phyloP scores from a whole-genome alignment of 2,888 invertebrate species.

The Pheosia tremula region DNA sequence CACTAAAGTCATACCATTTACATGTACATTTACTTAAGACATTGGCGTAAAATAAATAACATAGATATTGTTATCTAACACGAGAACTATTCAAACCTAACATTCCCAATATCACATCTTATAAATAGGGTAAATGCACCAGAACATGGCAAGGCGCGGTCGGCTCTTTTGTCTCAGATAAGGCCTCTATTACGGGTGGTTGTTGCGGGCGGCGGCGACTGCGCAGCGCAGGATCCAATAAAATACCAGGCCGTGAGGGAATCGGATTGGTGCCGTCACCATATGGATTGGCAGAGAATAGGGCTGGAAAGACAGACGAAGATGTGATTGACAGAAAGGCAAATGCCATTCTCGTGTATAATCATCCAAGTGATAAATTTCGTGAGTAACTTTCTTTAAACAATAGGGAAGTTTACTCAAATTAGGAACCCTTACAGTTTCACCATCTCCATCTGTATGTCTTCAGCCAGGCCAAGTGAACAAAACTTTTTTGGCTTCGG shows the following conservation, averaged over 20 bases:
- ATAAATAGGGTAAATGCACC: constrained; percentile 49
- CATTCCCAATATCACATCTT: constrained; percentile 39
- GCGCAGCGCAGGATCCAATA: constrained; percentile 63
- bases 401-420: no score
- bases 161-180: constrained; percentile 67
- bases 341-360: no score
- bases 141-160: constrained; percentile 43
- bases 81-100: constrained; percentile 38
- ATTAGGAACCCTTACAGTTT: no score
- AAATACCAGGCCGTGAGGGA: constrained; percentile 68
- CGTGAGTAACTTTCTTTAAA: not conserved
- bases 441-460: no score
- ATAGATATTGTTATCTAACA: constrained; percentile 39
- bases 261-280: constrained; percentile 72
- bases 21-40: not conserved
- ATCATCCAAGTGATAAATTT: constrained; percentile 4
- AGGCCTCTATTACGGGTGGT: constrained; percentile 52
- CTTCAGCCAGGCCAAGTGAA: no score
- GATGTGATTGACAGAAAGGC: constrained; percentile 32
- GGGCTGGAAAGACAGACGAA: constrained; percentile 54
- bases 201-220: constrained; percentile 29
- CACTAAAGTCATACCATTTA: not conserved
- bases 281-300: constrained; percentile 64
- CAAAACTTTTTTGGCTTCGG: no score
- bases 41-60: constrained; percentile 17